These are phyloP conservation scores for Pterophyllum scalare DNA, from an alignment of 2,113 vertebrate species.

Conservation along the genomic window DNA sequence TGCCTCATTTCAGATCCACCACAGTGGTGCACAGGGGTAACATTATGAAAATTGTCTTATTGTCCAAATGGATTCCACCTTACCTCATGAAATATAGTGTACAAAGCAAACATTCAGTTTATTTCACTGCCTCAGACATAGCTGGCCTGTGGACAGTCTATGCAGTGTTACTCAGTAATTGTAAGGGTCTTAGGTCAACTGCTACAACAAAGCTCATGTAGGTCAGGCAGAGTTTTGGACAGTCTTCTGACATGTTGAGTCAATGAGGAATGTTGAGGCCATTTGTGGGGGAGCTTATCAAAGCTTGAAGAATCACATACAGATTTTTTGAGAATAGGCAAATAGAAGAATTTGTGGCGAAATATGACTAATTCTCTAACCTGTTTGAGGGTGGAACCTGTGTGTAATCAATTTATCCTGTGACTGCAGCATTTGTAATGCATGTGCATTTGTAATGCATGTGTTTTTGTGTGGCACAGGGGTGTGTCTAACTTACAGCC, in stretches of 20 bases:
- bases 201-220: neutral
- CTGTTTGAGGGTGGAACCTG: neutral
- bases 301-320: neutral
- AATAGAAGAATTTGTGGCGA: neutral
- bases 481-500: conserved; percentile 36
- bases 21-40: neutral
- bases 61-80: neutral
- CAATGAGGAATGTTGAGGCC: conserved; percentile 5
- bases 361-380: neutral
- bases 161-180: neutral
- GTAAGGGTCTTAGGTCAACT: neutral
- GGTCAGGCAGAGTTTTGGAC: neutral
- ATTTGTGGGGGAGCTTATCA: neutral
- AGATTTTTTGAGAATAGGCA: neutral
- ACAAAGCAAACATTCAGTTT: neutral
- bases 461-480: conserved; percentile 26
- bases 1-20: neutral
- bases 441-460: conserved; percentile 21
- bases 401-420: conserved; percentile 7
- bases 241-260: neutral
- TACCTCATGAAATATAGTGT: neutral
- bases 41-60: neutral
- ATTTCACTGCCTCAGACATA: neutral
- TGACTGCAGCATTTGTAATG: conserved; percentile 22
- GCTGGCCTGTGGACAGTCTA: neutral